These are phyloP conservation scores for Rhopalosiphum nymphaeae DNA, from an alignment of 2,888 invertebrate genomes.

Conservation along the genomic window DNA sequence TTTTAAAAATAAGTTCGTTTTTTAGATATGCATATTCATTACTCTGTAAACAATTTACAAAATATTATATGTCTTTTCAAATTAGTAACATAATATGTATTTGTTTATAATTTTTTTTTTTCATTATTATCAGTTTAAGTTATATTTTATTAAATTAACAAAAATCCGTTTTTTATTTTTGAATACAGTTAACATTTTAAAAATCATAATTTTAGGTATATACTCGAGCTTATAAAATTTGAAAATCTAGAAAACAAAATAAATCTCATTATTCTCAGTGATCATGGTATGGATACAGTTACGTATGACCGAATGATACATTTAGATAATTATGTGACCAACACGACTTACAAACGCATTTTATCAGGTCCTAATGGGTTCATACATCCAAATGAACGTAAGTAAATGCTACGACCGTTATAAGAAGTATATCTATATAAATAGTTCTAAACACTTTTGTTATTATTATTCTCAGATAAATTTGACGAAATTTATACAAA, in stretches of 20 bases:
- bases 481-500: slow-evolving; percentile 63
- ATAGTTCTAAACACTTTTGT: neutral
- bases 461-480: slow-evolving; percentile 50
- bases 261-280: slow-evolving; percentile 79
- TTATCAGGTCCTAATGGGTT: slow-evolving; percentile 75
- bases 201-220: slow-evolving; percentile 70
- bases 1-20: neutral
- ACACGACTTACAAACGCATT: slow-evolving; percentile 72
- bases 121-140: neutral
- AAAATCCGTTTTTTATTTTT: neutral
- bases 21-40: neutral
- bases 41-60: neutral
- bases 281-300: slow-evolving; percentile 80
- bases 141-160: neutral
- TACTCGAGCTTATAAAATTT: slow-evolving; percentile 72
- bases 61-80: neutral
- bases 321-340: slow-evolving; percentile 73
- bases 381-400: slow-evolving; percentile 70
- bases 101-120: neutral
- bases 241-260: slow-evolving; percentile 73
- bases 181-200: neutral
- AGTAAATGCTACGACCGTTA: neutral
- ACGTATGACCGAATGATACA: slow-evolving; percentile 74
- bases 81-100: neutral
- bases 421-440: neutral